These are phyloP conservation scores for Troilus luridus DNA, from an alignment of 2,888 invertebrate genomes.

Conservation along the genomic window DNA sequence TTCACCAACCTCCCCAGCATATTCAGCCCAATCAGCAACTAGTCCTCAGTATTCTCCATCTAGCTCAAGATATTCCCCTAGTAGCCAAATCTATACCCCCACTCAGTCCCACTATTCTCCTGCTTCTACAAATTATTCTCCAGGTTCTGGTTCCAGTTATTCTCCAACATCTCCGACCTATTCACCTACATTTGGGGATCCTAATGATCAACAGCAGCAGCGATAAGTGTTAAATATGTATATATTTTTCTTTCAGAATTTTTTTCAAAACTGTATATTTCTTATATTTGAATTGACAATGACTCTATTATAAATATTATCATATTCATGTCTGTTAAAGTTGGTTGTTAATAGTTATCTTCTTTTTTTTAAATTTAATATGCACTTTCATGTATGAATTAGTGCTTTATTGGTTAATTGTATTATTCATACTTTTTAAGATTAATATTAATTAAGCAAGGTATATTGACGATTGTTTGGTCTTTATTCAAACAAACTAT, in stretches of 20 bases:
- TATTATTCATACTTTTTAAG: constrained; percentile 19
- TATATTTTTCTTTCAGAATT: constrained; percentile 12
- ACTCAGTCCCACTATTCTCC: constrained; percentile 74
- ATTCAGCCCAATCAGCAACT: constrained; percentile 74
- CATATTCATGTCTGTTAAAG: not conserved
- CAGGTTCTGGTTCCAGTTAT: constrained; percentile 83
- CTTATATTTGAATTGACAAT: constrained; percentile 7
- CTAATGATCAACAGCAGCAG: constrained; percentile 54
- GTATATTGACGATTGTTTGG: constrained; percentile 40
- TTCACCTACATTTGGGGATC: constrained; percentile 75
- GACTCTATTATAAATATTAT: constrained; percentile 35
- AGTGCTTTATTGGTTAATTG: constrained; percentile 19
- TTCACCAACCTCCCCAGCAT: constrained; percentile 85
- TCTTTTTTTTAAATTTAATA: not conserved
- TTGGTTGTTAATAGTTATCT: constrained; percentile 34
- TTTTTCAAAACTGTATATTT: not conserved
- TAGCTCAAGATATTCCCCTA: constrained; percentile 70
- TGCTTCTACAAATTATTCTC: constrained; percentile 81
- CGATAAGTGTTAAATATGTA: constrained; percentile 48
- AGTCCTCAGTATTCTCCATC: constrained; percentile 69
- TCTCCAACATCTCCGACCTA: constrained; percentile 86
- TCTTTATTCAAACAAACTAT: not conserved
- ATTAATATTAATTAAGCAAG: constrained; percentile 10
- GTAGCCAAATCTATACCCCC: constrained; percentile 81
- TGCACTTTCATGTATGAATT: not conserved